Percentiles rank a stretch among this genome's conserved stretches.
Conservation (phyloP, 2,113 vertebrate species). For the Silurus glanis region DNA sequence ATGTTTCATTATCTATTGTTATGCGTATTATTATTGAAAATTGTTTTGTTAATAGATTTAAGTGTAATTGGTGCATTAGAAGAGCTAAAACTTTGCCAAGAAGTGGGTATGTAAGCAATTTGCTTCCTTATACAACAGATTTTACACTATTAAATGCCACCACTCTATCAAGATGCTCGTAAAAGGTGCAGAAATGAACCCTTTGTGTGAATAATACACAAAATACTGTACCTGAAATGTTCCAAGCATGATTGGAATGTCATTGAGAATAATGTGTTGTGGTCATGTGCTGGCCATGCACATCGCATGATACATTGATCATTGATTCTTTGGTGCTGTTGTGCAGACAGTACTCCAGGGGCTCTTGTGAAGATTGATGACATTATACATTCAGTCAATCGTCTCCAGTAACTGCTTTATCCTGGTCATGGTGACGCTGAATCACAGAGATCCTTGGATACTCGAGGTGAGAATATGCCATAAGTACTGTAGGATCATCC, state of each 20-base stretch:
- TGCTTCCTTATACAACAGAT: not conserved
- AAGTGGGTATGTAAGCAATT: not conserved
- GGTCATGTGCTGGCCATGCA: conserved; percentile 6
- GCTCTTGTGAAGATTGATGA: conserved; percentile 9
- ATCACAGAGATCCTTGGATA: not conserved
- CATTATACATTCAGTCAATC: not conserved
- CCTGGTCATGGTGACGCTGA: not conserved
- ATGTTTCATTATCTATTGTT: not conserved
- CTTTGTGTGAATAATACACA: not conserved
- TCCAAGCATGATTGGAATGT: not conserved
- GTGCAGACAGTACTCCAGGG: conserved; percentile 13
- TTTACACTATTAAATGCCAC: not conserved
- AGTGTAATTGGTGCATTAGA: not conserved
- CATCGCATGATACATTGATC: not conserved
- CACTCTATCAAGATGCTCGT: not conserved
- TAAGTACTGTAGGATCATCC: not conserved
- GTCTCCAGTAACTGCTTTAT: not conserved
- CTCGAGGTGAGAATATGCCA: not conserved
- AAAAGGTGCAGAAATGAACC: not conserved
- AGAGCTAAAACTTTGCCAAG: not conserved
- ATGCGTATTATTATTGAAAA: not conserved
- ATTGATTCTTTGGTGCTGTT: not conserved
- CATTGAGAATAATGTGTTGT: not conserved
- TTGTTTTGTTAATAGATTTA: too few species aligned
- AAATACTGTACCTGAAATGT: not conserved